Base-by-base conservation (phyloP, 1,140 invertebrate species). In the Bombus waltoni region DNA sequence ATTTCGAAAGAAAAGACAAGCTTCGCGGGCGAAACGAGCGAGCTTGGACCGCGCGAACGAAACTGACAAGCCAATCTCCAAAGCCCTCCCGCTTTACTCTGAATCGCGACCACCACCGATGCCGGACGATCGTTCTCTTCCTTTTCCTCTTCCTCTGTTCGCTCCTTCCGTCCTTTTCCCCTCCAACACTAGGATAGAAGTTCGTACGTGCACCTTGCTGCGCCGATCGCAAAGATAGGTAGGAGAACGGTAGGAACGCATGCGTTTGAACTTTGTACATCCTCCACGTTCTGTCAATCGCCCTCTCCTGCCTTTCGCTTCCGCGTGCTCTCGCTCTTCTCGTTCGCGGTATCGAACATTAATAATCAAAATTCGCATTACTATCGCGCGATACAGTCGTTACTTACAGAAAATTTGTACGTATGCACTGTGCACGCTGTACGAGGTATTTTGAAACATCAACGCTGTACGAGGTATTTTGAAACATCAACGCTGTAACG, bases 21-120 rank as follows among this genome's bases (percentile, higher is more conserved):
- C 32, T 47, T 75, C 15, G 44, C 53, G 70, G n/a, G 22, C 40
- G 57, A 70, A 59, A 65, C 70, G 73, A 84, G 85, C 76, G 59
- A 83, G 87, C 79, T 83, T 70, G 70, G 89, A 88, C 84, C 79
- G 90, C 92, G 88, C 91, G 88, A 88, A 87, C 83, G 88, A 89
- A 88, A 93, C 92, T 92, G 92, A 92, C 13, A 32, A 38, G 85
- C 38, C 47, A 59, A 42, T 66, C 40, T 28, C 11, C 35, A 40
- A 53, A 78, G 72, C 74, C 83, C 35, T 71, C 25, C 68, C 68
- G 71, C 28, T 32, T n/a, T 15, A 6, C 40, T 44, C 71, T 0
- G 28, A 42, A 44, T 25, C 71, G 42, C 42, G 28, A 53, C 71
- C 71, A 32, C 40, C 40, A 72, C 40, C 28, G 73, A 91, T 85